These are phyloP conservation scores for Tetragonula carbonaria DNA, from an alignment of 2,888 invertebrate genomes.

Conservation along the genomic window DNA sequence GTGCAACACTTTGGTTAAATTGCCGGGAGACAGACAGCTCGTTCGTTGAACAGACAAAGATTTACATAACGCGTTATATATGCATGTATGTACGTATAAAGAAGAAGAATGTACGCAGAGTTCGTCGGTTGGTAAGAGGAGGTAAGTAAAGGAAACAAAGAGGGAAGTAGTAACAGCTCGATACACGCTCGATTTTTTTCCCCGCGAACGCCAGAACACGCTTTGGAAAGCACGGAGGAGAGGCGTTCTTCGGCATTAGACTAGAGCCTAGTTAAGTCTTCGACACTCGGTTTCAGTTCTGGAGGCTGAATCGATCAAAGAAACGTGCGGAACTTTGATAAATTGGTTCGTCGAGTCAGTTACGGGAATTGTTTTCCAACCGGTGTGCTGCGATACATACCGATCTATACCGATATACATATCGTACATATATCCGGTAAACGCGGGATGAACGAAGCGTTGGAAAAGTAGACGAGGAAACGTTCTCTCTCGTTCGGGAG, in stretches of 20 bases:
- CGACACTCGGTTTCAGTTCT: background rate
- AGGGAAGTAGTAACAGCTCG: constrained; percentile 18
- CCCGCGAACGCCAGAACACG: background rate
- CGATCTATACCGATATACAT: background rate
- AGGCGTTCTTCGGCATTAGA: background rate
- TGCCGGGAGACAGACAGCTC: background rate
- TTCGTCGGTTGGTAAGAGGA: background rate
- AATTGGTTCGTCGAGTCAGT: too few species aligned
- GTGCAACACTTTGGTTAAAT: constrained; percentile 30
- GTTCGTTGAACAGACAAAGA: constrained; percentile 27
- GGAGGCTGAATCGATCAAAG: background rate
- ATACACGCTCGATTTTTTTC: too few species aligned
- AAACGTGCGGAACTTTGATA: background rate
- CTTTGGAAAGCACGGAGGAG: background rate
- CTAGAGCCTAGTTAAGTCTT: constrained; percentile 8
- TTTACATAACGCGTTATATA: constrained; percentile 15
- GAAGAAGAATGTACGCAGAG: background rate
- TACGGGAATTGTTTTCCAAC: background rate
- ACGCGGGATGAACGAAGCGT: constrained; percentile 46
- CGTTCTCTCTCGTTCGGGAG: background rate
- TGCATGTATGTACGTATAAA: background rate
- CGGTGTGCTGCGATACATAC: background rate
- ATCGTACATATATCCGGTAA: background rate
- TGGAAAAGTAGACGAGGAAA: background rate
- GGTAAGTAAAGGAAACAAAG: background rate